These are phyloP conservation scores for Cyclargus thomasi DNA, from an alignment of 1,140 invertebrate species.

Conservation along the genomic window DNA sequence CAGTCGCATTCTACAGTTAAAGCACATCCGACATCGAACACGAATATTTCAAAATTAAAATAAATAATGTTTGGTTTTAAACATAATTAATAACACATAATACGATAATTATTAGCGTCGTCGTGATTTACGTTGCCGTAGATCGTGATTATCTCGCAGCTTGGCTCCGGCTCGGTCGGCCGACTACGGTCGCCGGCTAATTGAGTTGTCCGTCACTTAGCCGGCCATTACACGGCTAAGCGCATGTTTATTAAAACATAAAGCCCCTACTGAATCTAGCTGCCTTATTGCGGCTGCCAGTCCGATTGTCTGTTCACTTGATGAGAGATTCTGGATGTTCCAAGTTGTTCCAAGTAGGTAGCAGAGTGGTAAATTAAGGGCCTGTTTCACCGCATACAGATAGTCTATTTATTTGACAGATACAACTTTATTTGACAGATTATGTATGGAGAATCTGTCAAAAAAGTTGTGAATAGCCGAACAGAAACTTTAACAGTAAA, in stretches of 20 bases:
- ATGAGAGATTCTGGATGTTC: background rate
- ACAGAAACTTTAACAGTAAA: too few relatives aligned
- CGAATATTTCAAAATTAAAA: background rate
- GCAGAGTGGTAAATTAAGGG: too few relatives aligned
- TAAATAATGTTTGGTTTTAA: background rate
- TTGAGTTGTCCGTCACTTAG: slow-evolving; percentile 45
- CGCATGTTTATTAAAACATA: slow-evolving; percentile 7
- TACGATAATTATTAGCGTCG: slow-evolving; percentile 36
- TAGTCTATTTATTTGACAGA: too few relatives aligned
- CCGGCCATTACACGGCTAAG: slow-evolving; percentile 39
- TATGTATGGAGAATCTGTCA: too few relatives aligned
- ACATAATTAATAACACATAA: slow-evolving; percentile 6
- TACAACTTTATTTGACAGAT: too few relatives aligned
- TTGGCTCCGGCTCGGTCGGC: slow-evolving; percentile 28
- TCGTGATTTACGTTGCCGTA: slow-evolving; percentile 45
- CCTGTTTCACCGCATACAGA: too few relatives aligned
- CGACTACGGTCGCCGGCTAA: slow-evolving; percentile 31
- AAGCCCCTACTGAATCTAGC: slow-evolving; percentile 8
- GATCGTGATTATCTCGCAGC: slow-evolving; percentile 43
- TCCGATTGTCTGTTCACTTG: background rate
- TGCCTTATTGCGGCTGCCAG: background rate
- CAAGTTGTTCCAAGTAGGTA: too few relatives aligned
- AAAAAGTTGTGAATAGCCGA: too few relatives aligned
- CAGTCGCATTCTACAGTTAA: background rate
- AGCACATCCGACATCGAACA: background rate